A percentile compares a stretch with the other conserved stretches of the same genome.
Evolutionary conservation across 2,113 vertebrate species (phyloP).

Genomic region (Platichthys stellatus): DNA sequence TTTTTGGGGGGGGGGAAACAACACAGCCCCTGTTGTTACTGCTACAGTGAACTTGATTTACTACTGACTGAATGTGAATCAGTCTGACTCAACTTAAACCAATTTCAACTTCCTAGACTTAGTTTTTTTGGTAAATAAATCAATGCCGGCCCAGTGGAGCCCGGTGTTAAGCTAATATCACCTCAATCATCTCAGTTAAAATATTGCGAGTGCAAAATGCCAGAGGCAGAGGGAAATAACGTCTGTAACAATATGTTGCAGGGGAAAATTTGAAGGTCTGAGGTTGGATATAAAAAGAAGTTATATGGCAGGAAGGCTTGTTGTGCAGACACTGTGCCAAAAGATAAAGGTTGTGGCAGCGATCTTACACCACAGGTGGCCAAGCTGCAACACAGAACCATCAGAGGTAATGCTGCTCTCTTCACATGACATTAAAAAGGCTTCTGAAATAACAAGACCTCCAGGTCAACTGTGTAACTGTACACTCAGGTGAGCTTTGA

Average conservation of each 20-base stretch:
- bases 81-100: neutral
- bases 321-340: neutral
- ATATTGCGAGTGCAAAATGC: neutral
- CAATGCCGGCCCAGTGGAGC: slow-evolving; percentile 1
- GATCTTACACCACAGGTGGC: neutral
- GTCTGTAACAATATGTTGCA: neutral
- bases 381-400: neutral
- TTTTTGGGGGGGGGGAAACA: neutral
- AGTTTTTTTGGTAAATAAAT: slow-evolving; percentile 15
- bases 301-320: slow-evolving; percentile 2
- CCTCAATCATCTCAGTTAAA: slow-evolving; percentile 9
- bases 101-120: neutral
- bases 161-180: slow-evolving; percentile 8
- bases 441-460: neutral
- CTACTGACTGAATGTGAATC: slow-evolving; percentile 9
- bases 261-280: neutral
- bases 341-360: neutral
- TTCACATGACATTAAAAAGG: neutral
- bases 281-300: slow-evolving; percentile 2
- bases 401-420: neutral
- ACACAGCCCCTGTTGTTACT: neutral
- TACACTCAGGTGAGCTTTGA: neutral
- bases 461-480: neutral
- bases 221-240: slow-evolving; percentile 10
- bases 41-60: neutral